phyloP scores from a whole-genome alignment of 2,888 invertebrate species.

The Epistrophe eligans region DNA sequence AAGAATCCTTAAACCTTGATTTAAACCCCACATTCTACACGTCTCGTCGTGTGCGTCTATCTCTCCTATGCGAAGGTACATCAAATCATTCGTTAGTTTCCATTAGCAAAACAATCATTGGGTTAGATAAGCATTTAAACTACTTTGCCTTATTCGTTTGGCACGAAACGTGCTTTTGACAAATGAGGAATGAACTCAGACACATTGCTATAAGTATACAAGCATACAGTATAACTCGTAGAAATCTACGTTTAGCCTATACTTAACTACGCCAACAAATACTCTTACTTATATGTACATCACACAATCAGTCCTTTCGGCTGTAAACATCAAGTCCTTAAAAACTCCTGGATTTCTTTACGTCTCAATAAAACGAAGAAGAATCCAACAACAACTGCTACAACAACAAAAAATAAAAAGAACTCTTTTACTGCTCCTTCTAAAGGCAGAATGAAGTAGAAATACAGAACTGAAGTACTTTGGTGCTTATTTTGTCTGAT shows the following conservation, averaged over 20 bases:
- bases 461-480: constrained; percentile 36
- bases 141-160: constrained; percentile 46
- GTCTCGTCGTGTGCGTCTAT: background rate
- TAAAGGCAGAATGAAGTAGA: constrained; percentile 18
- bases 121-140: constrained; percentile 49
- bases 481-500: constrained; percentile 54
- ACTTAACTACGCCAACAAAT: background rate
- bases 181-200: constrained; percentile 44
- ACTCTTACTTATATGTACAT: background rate
- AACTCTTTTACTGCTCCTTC: constrained; percentile 6
- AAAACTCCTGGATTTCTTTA: constrained; percentile 28
- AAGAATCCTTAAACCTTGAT: constrained; percentile 21
- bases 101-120: constrained; percentile 63
- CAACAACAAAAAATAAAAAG: background rate
- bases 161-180: constrained; percentile 39
- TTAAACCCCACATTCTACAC: background rate
- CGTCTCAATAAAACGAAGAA: constrained; percentile 35
- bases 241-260: constrained; percentile 21
- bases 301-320: constrained; percentile 1
- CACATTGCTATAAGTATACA: background rate
- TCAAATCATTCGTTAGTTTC: constrained; percentile 41
- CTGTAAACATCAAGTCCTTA: constrained; percentile 14
- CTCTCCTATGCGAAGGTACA: background rate
- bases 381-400: background rate
- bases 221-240: background rate